Base-by-base conservation (phyloP, 2,888 invertebrate species). In the Phragmatobia fuliginosa region DNA sequence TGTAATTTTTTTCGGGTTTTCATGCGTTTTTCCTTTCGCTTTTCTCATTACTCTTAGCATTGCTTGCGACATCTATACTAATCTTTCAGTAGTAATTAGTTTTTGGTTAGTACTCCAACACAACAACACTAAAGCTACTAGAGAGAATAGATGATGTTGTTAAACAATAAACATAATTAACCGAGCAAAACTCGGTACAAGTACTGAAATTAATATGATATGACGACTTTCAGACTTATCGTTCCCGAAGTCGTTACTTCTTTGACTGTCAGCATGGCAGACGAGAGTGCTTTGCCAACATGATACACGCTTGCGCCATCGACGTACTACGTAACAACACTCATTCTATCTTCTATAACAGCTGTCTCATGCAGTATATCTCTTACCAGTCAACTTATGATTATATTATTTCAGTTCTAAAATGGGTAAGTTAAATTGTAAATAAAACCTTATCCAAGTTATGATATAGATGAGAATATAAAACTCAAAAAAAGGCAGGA, bases 181-280 rank as follows among this genome's bases (percentile, higher is more conserved):
- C n/a, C n/a, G n/a, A n/a, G n/a, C n/a, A n/a, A n/a, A n/a, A n/a
- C n/a, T n/a, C n/a, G n/a, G n/a, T n/a, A n/a, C 14, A 36, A 36
- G 11, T 36, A 36, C 1, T 36, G 10, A 36, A 8, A 36, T 38
- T 14, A 38, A 38, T 10, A 14, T 14, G 14, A 14, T 38, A 38
- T 38, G 11, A 38, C 38, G 32, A 36, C 18, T 83, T 85, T 33
- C 82, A 92, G 91, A 89, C 88, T 3, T 66, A 64, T 38, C 68
- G 73, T 28, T 68, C 81, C 10, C 66, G 78, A 4, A 83, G 84
- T 1, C 71, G 71, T 0, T 83, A 85, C 67, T 69, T 64, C 71
- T 97, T 98, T 87, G 92, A 91, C 31, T 98, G 98, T 85, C 98
- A 98, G 86, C 98, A 98, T 88, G 97, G 97, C 1, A 86, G 88